phyloP scores from a whole-genome alignment of 2,113 vertebrate genomes.

The Strigops habroptila region DNA sequence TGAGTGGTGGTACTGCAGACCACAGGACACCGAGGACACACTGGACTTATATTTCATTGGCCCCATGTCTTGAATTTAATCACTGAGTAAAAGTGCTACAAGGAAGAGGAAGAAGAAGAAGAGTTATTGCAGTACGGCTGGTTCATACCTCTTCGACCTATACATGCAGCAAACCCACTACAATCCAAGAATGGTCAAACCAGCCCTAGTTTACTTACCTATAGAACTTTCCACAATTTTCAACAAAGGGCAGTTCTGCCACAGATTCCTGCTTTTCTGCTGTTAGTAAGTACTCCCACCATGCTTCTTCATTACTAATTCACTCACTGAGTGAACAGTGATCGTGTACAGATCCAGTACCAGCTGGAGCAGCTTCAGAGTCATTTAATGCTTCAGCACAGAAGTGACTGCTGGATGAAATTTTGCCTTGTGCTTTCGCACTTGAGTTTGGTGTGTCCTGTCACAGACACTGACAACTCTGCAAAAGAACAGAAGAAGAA shows the following conservation, averaged over 20 bases:
- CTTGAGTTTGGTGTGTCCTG: background rate
- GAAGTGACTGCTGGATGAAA: background rate
- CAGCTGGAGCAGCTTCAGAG: background rate
- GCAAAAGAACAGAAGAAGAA: background rate
- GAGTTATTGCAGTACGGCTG: background rate
- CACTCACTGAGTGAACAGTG: background rate
- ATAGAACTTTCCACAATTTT: background rate
- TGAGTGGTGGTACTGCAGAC: constrained; percentile 49
- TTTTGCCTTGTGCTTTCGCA: background rate
- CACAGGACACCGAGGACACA: constrained; percentile 60
- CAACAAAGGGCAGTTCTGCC: background rate
- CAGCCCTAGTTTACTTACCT: background rate
- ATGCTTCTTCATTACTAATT: background rate
- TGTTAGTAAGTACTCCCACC: background rate
- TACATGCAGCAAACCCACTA: accelerated
- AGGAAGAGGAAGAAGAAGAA: background rate
- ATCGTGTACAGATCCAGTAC: background rate
- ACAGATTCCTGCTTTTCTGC: background rate
- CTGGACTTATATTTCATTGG: constrained; percentile 73
- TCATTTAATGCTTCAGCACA: background rate
- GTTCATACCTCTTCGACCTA: background rate
- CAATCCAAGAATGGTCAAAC: background rate
- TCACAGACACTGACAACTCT: background rate
- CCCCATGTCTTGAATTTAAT: background rate
- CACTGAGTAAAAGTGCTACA: background rate